A percentile compares a stretch with the other conserved stretches of the same genome.
Evolutionary conservation across 2,888 invertebrate genomes (phyloP).

Genomic region (Mythimna lalbum): DNA sequence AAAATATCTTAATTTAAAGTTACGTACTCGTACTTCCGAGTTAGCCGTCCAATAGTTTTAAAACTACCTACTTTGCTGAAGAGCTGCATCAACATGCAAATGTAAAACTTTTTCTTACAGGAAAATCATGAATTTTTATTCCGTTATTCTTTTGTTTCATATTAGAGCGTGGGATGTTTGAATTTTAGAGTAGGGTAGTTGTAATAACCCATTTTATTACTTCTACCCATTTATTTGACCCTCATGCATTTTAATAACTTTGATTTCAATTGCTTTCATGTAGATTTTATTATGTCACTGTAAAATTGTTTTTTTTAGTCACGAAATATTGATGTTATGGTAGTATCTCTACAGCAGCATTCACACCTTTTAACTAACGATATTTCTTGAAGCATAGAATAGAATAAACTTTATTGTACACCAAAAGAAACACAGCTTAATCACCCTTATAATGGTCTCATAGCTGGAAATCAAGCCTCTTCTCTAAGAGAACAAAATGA

Average conservation of each 20-base stretch:
- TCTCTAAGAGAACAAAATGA: too few species aligned
- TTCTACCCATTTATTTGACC: background rate
- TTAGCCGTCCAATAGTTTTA: too few species aligned
- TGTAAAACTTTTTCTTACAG: background rate
- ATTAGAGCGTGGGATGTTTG: constrained; percentile 1
- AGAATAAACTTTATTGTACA: too few species aligned
- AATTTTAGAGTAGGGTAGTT: constrained; percentile 22
- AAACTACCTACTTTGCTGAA: background rate
- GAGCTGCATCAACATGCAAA: constrained; percentile 13
- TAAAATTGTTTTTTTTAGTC: background rate
- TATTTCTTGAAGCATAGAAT: too few species aligned
- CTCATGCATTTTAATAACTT: constrained; percentile 16
- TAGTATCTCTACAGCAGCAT: too few species aligned
- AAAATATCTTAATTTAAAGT: too few species aligned
- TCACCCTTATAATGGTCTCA: too few species aligned
- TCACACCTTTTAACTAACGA: too few species aligned
- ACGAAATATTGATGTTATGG: background rate
- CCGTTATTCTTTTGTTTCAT: constrained; percentile 28
- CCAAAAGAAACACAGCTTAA: too few species aligned
- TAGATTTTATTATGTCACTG: background rate
- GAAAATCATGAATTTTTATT: background rate
- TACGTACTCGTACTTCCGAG: too few species aligned
- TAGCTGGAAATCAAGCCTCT: too few species aligned
- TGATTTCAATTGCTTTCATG: background rate
- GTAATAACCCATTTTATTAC: background rate